These are phyloP conservation scores for Gymnocypris eckloni DNA, from an alignment of 2,797 vertebrate species.

Conservation along the genomic window DNA sequence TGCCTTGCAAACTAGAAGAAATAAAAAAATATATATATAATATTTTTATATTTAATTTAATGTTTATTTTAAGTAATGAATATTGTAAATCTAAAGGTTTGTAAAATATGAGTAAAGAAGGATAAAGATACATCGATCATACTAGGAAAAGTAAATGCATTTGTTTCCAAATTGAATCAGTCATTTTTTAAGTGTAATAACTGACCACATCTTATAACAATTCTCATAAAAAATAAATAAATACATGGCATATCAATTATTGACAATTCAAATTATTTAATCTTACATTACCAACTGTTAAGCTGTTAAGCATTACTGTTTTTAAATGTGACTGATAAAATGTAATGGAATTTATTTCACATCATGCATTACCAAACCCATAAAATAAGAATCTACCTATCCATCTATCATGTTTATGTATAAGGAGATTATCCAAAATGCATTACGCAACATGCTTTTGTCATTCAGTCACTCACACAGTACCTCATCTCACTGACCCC, in stretches of 20 bases:
- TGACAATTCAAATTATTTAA: neutral
- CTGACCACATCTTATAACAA: neutral
- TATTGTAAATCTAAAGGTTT: neutral
- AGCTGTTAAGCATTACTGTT: neutral
- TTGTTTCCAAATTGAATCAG: neutral
- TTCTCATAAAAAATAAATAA: neutral
- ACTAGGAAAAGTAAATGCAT: neutral
- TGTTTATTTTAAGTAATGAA: neutral
- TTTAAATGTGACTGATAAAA: neutral
- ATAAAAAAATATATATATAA: neutral
- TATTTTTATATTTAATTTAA: neutral
- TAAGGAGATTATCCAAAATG: conserved; percentile 40
- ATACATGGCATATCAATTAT: neutral
- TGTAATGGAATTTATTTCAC: neutral
- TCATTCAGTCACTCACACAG: neutral
- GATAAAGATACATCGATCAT: neutral
- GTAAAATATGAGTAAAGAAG: neutral
- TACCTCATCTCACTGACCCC: conserved; percentile 21
- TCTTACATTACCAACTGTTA: neutral
- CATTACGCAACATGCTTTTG: conserved; percentile 9
- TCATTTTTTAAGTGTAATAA: neutral
- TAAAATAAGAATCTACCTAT: neutral
- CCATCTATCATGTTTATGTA: neutral
- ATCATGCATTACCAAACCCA: neutral
- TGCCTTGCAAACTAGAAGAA: neutral